phyloP scores from a whole-genome alignment of 2,888 invertebrate species.

The Macrophya alboannulata region DNA sequence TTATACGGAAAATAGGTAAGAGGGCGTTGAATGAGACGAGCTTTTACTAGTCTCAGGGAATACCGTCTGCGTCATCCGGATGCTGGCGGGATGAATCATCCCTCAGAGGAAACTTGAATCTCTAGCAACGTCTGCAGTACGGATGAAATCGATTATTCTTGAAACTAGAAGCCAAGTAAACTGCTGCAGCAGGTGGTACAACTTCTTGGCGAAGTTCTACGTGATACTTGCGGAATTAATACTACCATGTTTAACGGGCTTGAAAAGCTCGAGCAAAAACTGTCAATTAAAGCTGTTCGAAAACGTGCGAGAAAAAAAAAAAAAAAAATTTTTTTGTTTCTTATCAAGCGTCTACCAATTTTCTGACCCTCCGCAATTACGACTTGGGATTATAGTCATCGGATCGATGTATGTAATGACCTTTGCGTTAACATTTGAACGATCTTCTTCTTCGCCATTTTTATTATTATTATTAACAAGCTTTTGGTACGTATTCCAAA shows the following conservation, averaged over 20 bases:
- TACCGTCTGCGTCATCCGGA: neutral
- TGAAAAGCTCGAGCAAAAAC: neutral
- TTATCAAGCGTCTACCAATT: neutral
- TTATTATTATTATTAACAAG: constrained; percentile 30
- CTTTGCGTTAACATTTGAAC: neutral
- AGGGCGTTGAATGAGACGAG: neutral
- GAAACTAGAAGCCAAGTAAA: constrained; percentile 31
- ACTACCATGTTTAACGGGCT: constrained; percentile 24
- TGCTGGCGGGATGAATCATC: constrained; percentile 21
- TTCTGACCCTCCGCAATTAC: neutral
- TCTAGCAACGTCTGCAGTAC: neutral
- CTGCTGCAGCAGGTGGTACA: constrained; percentile 17
- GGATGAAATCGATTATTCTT: constrained; percentile 39
- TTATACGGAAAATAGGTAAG: neutral
- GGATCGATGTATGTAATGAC: neutral
- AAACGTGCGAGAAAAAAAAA: neutral
- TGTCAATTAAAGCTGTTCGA: neutral
- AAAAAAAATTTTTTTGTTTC: neutral
- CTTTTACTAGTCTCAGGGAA: neutral
- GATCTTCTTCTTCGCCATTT: neutral
- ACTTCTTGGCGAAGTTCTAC: constrained; percentile 27
- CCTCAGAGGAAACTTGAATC: neutral
- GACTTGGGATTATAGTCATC: neutral
- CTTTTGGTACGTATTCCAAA: neutral
- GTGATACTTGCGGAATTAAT: constrained; percentile 36